Conservation (phyloP, 53 echinoderm and acorn worm species). For the Henricia sp. region DNA sequence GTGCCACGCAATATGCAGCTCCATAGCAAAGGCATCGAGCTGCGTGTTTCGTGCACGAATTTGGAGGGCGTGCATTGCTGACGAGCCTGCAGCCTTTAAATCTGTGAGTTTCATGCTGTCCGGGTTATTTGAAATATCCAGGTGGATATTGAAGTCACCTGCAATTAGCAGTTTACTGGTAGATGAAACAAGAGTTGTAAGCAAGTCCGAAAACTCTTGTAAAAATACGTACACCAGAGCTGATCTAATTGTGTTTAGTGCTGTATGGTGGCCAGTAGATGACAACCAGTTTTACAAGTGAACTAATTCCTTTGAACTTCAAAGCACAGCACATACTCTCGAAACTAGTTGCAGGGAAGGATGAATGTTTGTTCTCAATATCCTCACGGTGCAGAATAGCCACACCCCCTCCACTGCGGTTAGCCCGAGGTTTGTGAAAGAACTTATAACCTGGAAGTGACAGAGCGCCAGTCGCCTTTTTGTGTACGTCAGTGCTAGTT, state of each 20-base stretch:
- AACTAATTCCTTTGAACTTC: slow-evolving; percentile 22
- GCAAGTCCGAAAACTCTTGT: background rate
- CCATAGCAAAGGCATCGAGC: too few species aligned
- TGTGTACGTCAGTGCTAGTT: slow-evolving; percentile 37
- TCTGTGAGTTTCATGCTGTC: background rate
- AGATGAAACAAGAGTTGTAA: background rate
- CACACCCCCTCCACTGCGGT: slow-evolving; percentile 53
- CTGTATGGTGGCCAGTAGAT: slow-evolving; percentile 14
- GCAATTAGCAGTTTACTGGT: background rate
- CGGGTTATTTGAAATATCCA: slow-evolving; percentile 1
- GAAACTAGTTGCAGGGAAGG: slow-evolving; percentile 26
- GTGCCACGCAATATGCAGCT: too few species aligned
- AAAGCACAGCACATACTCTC: slow-evolving; percentile 60
- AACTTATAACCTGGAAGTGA: slow-evolving; percentile 41
- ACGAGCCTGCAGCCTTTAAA: too few species aligned
- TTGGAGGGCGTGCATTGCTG: too few species aligned
- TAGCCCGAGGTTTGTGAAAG: slow-evolving; percentile 36
- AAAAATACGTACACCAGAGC: background rate
- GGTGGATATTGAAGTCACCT: background rate
- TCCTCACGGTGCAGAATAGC: slow-evolving; percentile 44
- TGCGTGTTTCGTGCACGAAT: too few species aligned
- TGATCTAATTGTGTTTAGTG: background rate
- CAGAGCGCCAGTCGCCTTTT: slow-evolving; percentile 39
- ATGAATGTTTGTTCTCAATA: background rate
- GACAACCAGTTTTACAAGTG: slow-evolving; percentile 14